phyloP scores from a whole-genome alignment of 2,888 invertebrate genomes.

The Cacoxenus indagator region DNA sequence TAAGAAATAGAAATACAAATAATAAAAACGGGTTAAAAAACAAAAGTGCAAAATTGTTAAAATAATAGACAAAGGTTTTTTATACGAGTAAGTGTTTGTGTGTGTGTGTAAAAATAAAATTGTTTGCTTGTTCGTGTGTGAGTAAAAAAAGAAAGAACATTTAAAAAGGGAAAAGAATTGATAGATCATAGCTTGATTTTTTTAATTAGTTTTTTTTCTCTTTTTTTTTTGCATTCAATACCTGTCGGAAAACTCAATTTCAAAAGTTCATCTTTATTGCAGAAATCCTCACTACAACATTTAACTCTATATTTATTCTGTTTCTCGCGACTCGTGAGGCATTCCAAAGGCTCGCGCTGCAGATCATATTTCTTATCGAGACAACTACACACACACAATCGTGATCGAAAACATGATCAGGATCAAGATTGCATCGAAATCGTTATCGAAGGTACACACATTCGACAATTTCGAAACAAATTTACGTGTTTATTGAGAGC shows the following conservation, averaged over 20 bases:
- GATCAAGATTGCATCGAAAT: slow-evolving; percentile 14
- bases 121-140: slow-evolving; percentile 10
- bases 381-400: slow-evolving; percentile 55
- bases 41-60: slow-evolving; percentile 17
- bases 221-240: slow-evolving; percentile 49
- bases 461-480: not conserved
- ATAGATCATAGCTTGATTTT: slow-evolving; percentile 35
- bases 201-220: slow-evolving; percentile 33
- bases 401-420: not conserved
- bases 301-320: slow-evolving; percentile 68
- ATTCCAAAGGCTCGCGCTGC: slow-evolving; percentile 70
- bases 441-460: slow-evolving; percentile 26
- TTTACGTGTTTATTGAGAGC: not conserved
- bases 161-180: slow-evolving; percentile 32
- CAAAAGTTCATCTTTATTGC: slow-evolving; percentile 71
- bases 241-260: slow-evolving; percentile 68
- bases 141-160: slow-evolving; percentile 36
- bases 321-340: slow-evolving; percentile 69
- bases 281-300: slow-evolving; percentile 71
- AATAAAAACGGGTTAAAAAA: slow-evolving; percentile 3
- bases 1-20: slow-evolving; percentile 9
- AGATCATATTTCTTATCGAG: slow-evolving; percentile 69
- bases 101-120: slow-evolving; percentile 13
- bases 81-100: slow-evolving; percentile 6
- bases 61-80: not conserved